Conservation (phyloP, 2,113 vertebrate species). For the Gymnocephalus cernua region DNA sequence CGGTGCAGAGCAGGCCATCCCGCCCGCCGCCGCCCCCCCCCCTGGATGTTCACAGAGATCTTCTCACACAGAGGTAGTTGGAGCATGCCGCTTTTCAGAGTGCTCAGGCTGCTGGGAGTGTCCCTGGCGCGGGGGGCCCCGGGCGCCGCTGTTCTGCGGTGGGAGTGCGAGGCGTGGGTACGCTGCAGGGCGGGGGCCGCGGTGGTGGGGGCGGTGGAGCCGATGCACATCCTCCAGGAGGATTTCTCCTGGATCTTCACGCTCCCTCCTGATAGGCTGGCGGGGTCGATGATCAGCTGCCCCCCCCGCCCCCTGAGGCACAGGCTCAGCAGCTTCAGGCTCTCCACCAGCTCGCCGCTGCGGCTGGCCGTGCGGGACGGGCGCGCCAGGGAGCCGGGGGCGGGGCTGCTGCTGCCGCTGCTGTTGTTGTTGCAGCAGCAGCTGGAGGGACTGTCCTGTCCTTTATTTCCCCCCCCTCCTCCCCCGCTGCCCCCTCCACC, state of each 20-base stretch:
- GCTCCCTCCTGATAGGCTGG: conserved; percentile 84
- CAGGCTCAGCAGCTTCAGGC: conserved; percentile 94
- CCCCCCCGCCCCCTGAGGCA: conserved; percentile 83
- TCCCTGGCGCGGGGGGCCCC: conserved; percentile 33
- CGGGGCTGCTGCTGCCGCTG: conserved; percentile 81
- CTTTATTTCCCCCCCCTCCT: conserved; percentile 81
- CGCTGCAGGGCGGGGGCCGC: conserved; percentile 45
- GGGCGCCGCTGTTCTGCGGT: conserved; percentile 41
- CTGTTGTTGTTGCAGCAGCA: conserved; percentile 72
- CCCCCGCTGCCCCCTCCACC: conserved; percentile 84
- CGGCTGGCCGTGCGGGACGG: conserved; percentile 84
- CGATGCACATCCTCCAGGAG: conserved; percentile 94
- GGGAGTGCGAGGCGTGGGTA: conserved; percentile 48
- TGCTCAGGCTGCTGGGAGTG: conserved; percentile 80
- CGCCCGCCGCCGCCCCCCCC: conserved; percentile 71
- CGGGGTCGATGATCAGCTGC: conserved; percentile 90
- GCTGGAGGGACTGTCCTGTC: conserved; percentile 87
- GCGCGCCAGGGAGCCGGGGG: conserved; percentile 71
- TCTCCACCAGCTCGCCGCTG: conserved; percentile 90
- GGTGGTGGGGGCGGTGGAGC: conserved; percentile 77
- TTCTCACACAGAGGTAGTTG: conserved; percentile 99
- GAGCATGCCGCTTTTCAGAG: conserved; percentile 92
- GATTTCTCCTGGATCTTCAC: conserved; percentile 94
- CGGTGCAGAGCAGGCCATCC: conserved; percentile 79
- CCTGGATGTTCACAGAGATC: conserved; percentile 97